Evolutionary conservation across 2,113 vertebrate genomes (phyloP).

Genomic region (Garra rufa): DNA sequence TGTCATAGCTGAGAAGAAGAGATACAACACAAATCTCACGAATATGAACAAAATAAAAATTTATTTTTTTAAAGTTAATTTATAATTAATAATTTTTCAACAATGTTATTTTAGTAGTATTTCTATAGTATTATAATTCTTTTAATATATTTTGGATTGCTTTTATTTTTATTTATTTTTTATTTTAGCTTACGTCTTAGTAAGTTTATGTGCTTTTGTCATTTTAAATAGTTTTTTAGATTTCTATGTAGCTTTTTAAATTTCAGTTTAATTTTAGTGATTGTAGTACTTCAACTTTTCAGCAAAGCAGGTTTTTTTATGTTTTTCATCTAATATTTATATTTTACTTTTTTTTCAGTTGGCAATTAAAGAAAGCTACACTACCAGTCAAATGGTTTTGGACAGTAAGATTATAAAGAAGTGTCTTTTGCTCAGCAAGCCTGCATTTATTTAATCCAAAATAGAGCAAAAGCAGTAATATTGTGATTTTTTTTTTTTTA

Average conservation of each 20-base stretch:
- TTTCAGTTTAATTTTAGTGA: background rate
- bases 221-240: background rate
- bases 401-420: too few relatives aligned
- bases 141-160: background rate
- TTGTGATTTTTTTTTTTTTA: too few relatives aligned
- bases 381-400: too few relatives aligned
- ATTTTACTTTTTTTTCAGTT: background rate
- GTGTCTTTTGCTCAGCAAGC: too few relatives aligned
- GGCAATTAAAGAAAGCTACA: too few relatives aligned
- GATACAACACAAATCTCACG: background rate
- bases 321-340: background rate
- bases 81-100: too few relatives aligned
- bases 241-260: background rate
- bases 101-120: background rate
- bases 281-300: background rate
- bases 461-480: too few relatives aligned
- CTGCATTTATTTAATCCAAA: too few relatives aligned
- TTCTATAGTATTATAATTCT: background rate
- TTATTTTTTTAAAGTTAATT: too few relatives aligned
- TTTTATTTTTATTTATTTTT: background rate
- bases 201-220: background rate
- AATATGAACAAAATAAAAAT: too few relatives aligned
- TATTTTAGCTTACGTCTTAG: background rate
- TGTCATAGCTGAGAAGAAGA: slow-evolving; percentile 82
- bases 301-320: too few relatives aligned